Conservation (phyloP, 2,888 invertebrate species). For the Tanypteryx hageni region DNA sequence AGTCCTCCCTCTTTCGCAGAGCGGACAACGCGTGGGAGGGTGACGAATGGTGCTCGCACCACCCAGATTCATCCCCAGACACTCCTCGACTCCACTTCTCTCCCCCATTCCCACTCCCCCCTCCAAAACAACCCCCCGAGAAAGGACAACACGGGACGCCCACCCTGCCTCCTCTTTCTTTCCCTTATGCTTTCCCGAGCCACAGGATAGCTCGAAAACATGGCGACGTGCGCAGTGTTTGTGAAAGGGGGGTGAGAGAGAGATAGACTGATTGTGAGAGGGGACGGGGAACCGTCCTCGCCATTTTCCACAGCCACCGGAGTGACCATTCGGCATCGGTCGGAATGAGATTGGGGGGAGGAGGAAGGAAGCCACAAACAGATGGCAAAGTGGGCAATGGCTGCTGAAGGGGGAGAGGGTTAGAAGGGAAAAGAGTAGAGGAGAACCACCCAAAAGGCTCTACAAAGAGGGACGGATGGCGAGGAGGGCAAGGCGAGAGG, state of each 20-base stretch:
- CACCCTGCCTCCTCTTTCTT: not conserved
- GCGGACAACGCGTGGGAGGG: slow-evolving; percentile 17
- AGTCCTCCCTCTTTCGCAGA: not conserved
- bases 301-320: slow-evolving; percentile 37
- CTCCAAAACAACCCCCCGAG: slow-evolving; percentile 12
- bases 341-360: slow-evolving; percentile 17
- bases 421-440: not conserved
- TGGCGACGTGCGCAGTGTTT: not conserved
- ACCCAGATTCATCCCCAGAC: not conserved
- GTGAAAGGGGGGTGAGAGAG: not conserved
- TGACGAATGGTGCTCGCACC: slow-evolving; percentile 16
- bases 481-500: not conserved
- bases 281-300: not conserved
- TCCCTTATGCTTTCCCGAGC: not conserved
- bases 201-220: too few relatives aligned
- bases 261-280: too few relatives aligned
- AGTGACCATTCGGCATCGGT: slow-evolving; percentile 49
- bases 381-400: slow-evolving; percentile 48
- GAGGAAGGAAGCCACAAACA: slow-evolving; percentile 44
- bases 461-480: not conserved
- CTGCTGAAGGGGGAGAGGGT: not conserved
- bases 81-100: not conserved
- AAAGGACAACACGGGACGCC: not conserved
- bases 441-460: slow-evolving; percentile 17
- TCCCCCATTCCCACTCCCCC: not conserved